A percentile compares a stretch with the other conserved stretches of the same genome.
phyloP scores from a whole-genome alignment of 2,888 invertebrate genomes.

The Eumerus sabulonum region DNA sequence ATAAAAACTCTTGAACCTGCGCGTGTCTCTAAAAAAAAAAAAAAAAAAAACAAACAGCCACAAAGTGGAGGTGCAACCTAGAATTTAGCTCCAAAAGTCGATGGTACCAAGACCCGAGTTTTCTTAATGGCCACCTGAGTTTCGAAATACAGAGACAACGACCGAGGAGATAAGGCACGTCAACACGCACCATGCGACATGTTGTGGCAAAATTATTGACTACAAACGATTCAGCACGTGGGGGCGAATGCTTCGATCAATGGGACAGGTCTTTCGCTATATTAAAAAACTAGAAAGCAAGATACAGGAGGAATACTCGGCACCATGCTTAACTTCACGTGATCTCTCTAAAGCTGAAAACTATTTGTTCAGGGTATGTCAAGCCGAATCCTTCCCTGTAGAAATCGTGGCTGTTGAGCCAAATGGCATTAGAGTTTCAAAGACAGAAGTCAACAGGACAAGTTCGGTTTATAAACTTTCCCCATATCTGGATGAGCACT shows the following conservation, averaged over 20 bases:
- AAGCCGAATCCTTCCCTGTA: not conserved
- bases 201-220: not conserved
- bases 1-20: too few species aligned
- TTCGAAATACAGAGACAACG: not conserved
- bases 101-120: slow-evolving; percentile 5
- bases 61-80: slow-evolving; percentile 13
- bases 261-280: slow-evolving; percentile 6
- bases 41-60: too few species aligned
- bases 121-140: not conserved
- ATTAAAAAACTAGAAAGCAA: not conserved
- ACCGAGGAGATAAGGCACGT: not conserved
- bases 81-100: slow-evolving; percentile 8
- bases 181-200: not conserved
- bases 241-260: not conserved
- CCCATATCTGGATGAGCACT: slow-evolving; percentile 9
- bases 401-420: not conserved
- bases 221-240: not conserved
- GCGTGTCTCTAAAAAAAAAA: too few species aligned
- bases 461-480: not conserved
- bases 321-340: too few species aligned
- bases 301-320: not conserved
- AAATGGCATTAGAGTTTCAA: not conserved
- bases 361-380: not conserved
- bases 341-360: not conserved
- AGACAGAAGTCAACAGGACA: not conserved